These are phyloP conservation scores for Silvanus unidentatus DNA, from an alignment of 2,888 invertebrate genomes.

Conservation along the genomic window DNA sequence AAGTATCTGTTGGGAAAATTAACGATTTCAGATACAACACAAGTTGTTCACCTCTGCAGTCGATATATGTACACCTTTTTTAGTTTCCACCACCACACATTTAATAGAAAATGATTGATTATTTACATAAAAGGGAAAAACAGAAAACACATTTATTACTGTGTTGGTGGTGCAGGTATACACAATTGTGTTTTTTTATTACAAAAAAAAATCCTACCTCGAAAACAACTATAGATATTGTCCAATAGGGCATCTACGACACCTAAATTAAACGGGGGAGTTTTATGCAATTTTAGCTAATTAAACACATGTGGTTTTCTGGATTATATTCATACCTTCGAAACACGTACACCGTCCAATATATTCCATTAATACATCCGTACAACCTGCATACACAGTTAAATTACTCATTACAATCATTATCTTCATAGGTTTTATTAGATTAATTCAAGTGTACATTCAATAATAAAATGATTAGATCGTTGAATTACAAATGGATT, in stretches of 20 bases:
- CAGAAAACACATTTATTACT: too few species aligned
- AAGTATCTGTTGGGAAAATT: too few species aligned
- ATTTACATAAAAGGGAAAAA: too few species aligned
- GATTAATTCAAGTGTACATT: too few species aligned
- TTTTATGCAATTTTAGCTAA: neutral
- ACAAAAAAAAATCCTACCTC: conserved; percentile 17
- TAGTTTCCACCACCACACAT: too few species aligned
- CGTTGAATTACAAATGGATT: too few species aligned
- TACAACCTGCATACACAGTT: conserved; percentile 16
- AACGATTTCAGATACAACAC: too few species aligned
- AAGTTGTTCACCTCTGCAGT: too few species aligned
- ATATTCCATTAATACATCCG: conserved; percentile 23
- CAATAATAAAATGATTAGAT: too few species aligned
- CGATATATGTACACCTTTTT: too few species aligned
- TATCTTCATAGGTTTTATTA: conserved; percentile 11
- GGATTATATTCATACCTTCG: conserved; percentile 21
- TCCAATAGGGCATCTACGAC: conserved; percentile 15
- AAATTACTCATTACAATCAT: conserved; percentile 7
- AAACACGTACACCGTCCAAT: conserved; percentile 26
- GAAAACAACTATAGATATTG: conserved; percentile 15
- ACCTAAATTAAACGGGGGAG: conserved; percentile 11
- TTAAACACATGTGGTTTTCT: neutral
- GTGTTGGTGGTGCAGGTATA: too few species aligned
- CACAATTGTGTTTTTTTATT: neutral
- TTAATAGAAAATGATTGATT: too few species aligned